Conservation (phyloP, 1,140 invertebrate species). For the Heliothis virescens region DNA sequence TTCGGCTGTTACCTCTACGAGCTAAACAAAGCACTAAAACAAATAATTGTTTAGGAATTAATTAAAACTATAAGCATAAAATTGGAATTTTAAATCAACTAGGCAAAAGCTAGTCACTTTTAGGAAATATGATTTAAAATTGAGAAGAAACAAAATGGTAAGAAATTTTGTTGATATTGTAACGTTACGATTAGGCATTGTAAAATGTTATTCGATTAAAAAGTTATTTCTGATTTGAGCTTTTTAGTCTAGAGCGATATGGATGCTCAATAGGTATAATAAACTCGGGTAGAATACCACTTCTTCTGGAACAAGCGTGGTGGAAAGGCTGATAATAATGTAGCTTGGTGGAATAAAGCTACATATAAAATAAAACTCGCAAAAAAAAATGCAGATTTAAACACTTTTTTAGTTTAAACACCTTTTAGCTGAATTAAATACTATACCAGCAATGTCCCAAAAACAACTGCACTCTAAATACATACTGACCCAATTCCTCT, state of each 20-base stretch:
- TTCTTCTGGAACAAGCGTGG: background rate
- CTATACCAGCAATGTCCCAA: too few species aligned
- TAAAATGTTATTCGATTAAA: background rate
- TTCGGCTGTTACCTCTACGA: too few species aligned
- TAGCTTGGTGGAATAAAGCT: too few species aligned
- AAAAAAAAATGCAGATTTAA: too few species aligned
- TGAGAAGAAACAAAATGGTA: slow-evolving; percentile 19
- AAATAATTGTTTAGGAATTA: slow-evolving; percentile 10
- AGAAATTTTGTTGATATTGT: background rate
- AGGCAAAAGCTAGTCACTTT: background rate
- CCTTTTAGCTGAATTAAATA: too few species aligned
- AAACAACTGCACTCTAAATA: background rate
- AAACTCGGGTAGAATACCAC: background rate
- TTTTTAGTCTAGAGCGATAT: too few species aligned
- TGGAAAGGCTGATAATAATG: too few species aligned
- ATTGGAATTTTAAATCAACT: background rate
- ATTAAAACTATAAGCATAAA: slow-evolving; percentile 35
- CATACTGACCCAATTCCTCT: background rate
- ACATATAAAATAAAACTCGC: too few species aligned
- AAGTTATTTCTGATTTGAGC: background rate
- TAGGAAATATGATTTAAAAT: slow-evolving; percentile 1
- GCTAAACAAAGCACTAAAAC: background rate
- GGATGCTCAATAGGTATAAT: background rate
- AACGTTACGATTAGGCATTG: too few species aligned
- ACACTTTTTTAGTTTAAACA: too few species aligned